These are phyloP conservation scores for Tautogolabrus adspersus DNA, from an alignment of 2,113 vertebrate genomes.

Conservation along the genomic window DNA sequence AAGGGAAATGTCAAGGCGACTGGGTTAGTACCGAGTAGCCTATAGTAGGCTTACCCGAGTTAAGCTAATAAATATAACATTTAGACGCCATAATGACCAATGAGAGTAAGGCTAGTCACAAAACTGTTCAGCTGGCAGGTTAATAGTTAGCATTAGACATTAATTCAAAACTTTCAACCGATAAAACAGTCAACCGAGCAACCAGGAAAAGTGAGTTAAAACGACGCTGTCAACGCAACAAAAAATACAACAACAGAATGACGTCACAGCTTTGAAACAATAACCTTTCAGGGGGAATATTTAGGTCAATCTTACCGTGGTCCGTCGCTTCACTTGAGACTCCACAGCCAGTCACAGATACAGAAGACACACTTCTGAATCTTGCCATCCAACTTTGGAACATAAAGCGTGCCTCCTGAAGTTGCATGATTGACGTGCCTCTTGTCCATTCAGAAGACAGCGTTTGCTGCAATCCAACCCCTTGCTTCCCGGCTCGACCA, in stretches of 20 bases:
- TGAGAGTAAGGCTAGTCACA: too few relatives aligned
- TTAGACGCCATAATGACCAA: too few relatives aligned
- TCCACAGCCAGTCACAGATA: constrained; percentile 5
- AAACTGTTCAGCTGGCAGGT: neutral
- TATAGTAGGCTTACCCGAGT: too few relatives aligned
- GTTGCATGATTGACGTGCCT: constrained; percentile 8
- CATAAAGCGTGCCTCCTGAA: constrained; percentile 44
- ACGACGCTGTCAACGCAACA: constrained; percentile 21
- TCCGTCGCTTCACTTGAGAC: constrained; percentile 7
- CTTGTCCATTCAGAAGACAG: constrained; percentile 63
- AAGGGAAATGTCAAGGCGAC: constrained; percentile 34
- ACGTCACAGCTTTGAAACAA: neutral
- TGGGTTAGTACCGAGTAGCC: too few relatives aligned
- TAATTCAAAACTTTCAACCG: neutral
- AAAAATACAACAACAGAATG: neutral
- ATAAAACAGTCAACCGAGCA: neutral
- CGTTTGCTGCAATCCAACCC: constrained; percentile 55
- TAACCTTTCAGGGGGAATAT: neutral
- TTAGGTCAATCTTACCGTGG: constrained; percentile 46
- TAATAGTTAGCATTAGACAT: neutral
- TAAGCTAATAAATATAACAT: neutral
- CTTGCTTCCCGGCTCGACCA: constrained; percentile 39
- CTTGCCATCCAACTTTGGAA: constrained; percentile 62
- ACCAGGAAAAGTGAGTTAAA: constrained; percentile 58
- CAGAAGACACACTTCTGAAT: neutral